Evolutionary conservation across 23 tunicate species (phyloP).

Genomic region (Ciona savignyi): DNA sequence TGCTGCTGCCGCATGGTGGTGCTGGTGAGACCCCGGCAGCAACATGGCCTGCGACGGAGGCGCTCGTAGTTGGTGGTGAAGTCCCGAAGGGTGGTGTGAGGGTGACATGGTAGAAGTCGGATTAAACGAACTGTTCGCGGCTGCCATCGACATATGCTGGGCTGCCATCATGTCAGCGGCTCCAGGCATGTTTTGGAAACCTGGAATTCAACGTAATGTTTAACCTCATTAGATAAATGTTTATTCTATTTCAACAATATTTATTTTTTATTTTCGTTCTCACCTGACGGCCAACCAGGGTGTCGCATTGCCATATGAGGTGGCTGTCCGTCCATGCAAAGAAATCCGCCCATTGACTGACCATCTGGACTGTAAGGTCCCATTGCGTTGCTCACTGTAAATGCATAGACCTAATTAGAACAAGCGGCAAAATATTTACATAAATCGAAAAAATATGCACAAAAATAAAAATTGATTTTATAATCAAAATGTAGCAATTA

Average conservation of each 20-base stretch:
- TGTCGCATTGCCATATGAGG: slow-evolving; percentile 77
- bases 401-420: too few relatives aligned
- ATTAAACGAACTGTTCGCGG: slow-evolving; percentile 46
- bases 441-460: too few relatives aligned
- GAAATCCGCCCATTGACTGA: slow-evolving; percentile 78
- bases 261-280: too few relatives aligned
- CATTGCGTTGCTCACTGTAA: slow-evolving; percentile 71
- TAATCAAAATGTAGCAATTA: slow-evolving; percentile 9
- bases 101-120: slow-evolving; percentile 59
- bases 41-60: slow-evolving; percentile 82
- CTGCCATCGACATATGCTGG: slow-evolving; percentile 53
- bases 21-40: slow-evolving; percentile 42
- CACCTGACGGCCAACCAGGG: slow-evolving; percentile 86
- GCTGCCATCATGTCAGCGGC: slow-evolving; percentile 78
- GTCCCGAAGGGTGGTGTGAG: slow-evolving; percentile 41
- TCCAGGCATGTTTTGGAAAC: slow-evolving; percentile 67
- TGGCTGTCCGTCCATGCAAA: slow-evolving; percentile 62
- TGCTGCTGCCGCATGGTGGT: slow-evolving; percentile 77
- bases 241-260: too few relatives aligned
- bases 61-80: slow-evolving; percentile 73
- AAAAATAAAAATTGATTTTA: too few relatives aligned
- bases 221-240: too few relatives aligned
- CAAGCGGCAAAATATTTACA: too few relatives aligned
- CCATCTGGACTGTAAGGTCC: slow-evolving; percentile 92
- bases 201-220: too few relatives aligned